Base-by-base conservation (phyloP, 37 sponge, comb jelly and placozoan species). In the Trichoplax adhaerens region DNA sequence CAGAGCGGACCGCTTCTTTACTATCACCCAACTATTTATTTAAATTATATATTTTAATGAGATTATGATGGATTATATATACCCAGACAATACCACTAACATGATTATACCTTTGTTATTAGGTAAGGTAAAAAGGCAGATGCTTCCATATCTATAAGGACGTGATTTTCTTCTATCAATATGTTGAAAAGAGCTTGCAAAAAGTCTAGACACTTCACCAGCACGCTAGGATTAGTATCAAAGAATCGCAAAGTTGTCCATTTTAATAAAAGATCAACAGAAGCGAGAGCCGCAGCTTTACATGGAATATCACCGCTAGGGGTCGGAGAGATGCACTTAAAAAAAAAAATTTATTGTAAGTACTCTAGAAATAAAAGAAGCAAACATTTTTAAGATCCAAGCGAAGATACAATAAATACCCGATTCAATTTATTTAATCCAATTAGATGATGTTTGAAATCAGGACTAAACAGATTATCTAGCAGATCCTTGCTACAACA, bases 1-100 rank as follows among this genome's bases (percentile, higher is more conserved):
- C 84, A 76, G 87, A 87, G 50, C 93, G 65, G 62, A 92, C 88
- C 54, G 84, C 79, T 51, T 92, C 93, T 76, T 92, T 92, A 48
- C 84, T 56, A 69, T 92, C 93, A 3, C 93, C 93, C 68, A 88
- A 73, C 87, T 89, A 56, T 3, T 8, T 50, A 71, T 68, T 62
- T 57, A 56, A 50, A 51, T 66, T 10, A 59, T 8, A 73, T 65
- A 58, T 53, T 29, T 48, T 57, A 69, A 69, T 3, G 12, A 48
- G 58, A 57, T 57, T 29, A 69, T 69, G 53, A 69, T 5, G 29
- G 3, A 3, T 4, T 58, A 10, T 5, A 69, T 10, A 57, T 69
- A 57, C 52, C 57, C 57, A 5, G 58, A 5, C 6, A 69, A 47
- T 4, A 58, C 57, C 57, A 57, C 71, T 57, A 57, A 57, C 4